Conservation (phyloP, 2,888 invertebrate genomes). For the Beris chalybata region DNA sequence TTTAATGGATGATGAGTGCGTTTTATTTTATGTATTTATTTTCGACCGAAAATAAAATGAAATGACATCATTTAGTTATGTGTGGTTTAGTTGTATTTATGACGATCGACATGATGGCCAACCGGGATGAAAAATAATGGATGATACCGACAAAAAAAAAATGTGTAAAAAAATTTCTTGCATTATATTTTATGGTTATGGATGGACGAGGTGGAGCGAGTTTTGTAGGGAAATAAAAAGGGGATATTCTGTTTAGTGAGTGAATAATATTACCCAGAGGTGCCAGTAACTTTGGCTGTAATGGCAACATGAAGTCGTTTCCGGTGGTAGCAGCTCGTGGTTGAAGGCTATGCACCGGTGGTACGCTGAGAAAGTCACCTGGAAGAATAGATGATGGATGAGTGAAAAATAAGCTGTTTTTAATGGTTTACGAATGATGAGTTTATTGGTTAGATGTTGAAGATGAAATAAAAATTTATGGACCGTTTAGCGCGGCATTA, state of each 20-base stretch:
- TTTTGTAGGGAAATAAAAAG: conserved; percentile 5
- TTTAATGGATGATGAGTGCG: conserved; percentile 10
- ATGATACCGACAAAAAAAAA: background rate
- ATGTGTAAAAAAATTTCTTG: conserved; percentile 15
- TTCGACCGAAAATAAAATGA: conserved; percentile 17
- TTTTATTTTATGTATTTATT: background rate
- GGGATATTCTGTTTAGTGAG: conserved; percentile 22
- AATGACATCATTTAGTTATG: conserved; percentile 16
- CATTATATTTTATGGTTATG: conserved; percentile 35
- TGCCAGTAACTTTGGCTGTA: conserved; percentile 69
- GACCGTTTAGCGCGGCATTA: too few species aligned
- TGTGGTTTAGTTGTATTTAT: conserved; percentile 10
- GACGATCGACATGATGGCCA: too few species aligned
- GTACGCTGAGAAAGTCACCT: conserved; percentile 61
- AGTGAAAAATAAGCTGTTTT: too few species aligned
- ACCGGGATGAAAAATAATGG: background rate
- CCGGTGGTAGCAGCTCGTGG: conserved; percentile 72
- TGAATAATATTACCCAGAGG: conserved; percentile 48
- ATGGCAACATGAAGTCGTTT: conserved; percentile 69
- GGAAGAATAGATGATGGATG: conserved; percentile 16
- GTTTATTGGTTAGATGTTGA: too few species aligned
- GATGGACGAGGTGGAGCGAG: background rate
- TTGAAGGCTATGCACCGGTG: conserved; percentile 64
- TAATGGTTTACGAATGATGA: too few species aligned
- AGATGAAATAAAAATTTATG: too few species aligned